phyloP scores from a whole-genome alignment of 1,140 invertebrate genomes.

The Sogatella furcifera region DNA sequence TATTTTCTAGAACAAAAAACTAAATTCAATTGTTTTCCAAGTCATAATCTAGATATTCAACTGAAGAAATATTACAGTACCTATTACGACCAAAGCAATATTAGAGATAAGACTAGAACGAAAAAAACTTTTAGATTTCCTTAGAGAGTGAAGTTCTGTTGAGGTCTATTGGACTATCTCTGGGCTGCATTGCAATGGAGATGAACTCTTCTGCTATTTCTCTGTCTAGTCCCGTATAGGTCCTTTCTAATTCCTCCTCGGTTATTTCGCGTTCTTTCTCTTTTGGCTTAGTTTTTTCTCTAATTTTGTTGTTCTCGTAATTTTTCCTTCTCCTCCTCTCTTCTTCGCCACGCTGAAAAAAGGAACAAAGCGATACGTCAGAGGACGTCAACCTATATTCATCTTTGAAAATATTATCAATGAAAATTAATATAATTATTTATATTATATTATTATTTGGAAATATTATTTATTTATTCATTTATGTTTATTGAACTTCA shows the following conservation, averaged over 20 bases:
- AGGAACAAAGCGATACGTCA: background rate
- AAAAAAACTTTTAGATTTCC: background rate
- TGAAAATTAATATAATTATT: too few relatives aligned
- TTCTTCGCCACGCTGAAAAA: background rate
- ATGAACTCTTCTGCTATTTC: conserved; percentile 47
- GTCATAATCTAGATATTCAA: too few relatives aligned
- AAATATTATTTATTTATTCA: too few relatives aligned
- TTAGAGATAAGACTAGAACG: too few relatives aligned
- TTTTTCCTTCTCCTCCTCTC: background rate
- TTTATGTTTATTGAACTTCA: too few relatives aligned
- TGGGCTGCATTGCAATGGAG: conserved; percentile 35
- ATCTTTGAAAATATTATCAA: background rate
- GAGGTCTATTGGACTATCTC: background rate
- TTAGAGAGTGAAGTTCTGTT: background rate
- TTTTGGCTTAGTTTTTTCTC: conserved; percentile 7
- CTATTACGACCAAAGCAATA: too few relatives aligned
- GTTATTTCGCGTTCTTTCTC: conserved; percentile 13
- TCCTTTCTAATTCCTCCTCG: conserved; percentile 35
- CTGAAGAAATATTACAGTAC: too few relatives aligned
- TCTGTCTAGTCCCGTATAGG: conserved; percentile 45
- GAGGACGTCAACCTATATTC: too few relatives aligned
- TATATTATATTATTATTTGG: too few relatives aligned
- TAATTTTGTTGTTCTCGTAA: background rate
- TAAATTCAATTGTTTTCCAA: too few relatives aligned
- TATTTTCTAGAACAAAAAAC: too few relatives aligned